A percentile compares a stretch with the other conserved stretches of the same genome.
Evolutionary conservation across 2,113 vertebrate genomes (phyloP).

Genomic region (Tinamus guttatus): DNA sequence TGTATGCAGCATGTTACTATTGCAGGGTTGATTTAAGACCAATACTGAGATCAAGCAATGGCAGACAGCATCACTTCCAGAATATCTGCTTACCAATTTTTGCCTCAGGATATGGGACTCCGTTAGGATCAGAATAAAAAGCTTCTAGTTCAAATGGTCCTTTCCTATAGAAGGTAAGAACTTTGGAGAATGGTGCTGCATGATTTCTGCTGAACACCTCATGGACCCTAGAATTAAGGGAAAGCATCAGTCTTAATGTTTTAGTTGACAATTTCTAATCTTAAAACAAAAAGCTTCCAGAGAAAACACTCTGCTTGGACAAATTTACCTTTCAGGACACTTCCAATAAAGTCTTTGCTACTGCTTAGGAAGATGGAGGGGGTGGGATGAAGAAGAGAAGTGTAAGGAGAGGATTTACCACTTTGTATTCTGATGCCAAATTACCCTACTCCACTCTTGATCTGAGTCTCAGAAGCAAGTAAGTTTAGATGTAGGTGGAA

Average conservation of each 20-base stretch:
- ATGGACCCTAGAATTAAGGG: slow-evolving; percentile 68
- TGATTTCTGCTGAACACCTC: slow-evolving; percentile 85
- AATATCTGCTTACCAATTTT: slow-evolving; percentile 81
- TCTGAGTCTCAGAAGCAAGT: neutral
- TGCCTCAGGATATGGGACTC: slow-evolving; percentile 82
- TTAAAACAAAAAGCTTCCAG: neutral
- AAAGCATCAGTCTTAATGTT: neutral
- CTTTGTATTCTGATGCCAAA: neutral
- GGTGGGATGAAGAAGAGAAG: too few species aligned
- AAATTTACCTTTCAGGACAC: neutral
- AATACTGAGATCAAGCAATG: neutral
- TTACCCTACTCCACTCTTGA: neutral
- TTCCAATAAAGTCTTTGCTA: neutral
- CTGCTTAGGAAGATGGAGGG: neutral
- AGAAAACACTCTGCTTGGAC: neutral
- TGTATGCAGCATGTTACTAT: neutral
- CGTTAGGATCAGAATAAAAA: slow-evolving; percentile 82
- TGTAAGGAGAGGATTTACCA: neutral
- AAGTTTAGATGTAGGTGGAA: neutral
- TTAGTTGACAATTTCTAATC: neutral
- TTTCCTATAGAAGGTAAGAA: slow-evolving; percentile 83
- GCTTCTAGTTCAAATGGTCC: slow-evolving; percentile 85
- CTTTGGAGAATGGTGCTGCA: slow-evolving; percentile 82
- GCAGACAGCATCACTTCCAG: neutral
- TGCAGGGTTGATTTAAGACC: neutral